These are phyloP conservation scores for Stigmatopora nigra DNA, from an alignment of 2,113 vertebrate species.

Conservation along the genomic window DNA sequence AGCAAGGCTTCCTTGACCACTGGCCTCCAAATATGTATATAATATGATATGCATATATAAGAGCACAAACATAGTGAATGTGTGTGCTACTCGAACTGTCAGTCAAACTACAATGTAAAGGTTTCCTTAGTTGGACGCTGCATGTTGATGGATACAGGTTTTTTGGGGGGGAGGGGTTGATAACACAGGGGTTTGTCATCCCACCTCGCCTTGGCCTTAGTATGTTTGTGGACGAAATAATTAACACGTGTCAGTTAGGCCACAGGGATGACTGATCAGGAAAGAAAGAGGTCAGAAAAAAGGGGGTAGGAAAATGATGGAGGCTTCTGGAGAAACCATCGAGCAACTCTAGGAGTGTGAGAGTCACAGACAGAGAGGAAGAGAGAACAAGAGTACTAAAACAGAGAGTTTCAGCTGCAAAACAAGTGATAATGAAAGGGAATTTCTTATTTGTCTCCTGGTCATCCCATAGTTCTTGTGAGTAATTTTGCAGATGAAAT, in stretches of 20 bases:
- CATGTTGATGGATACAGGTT: slow-evolving; percentile 33
- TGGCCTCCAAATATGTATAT: slow-evolving; percentile 40
- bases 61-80: slow-evolving; percentile 8
- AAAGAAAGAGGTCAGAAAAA: slow-evolving; percentile 49
- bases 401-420: slow-evolving; percentile 5
- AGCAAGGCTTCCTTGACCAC: slow-evolving; percentile 41
- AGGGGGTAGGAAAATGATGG: slow-evolving; percentile 32
- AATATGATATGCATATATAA: too few species aligned
- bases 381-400: background rate
- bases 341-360: slow-evolving; percentile 4
- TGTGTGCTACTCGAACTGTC: slow-evolving; percentile 1
- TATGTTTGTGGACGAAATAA: slow-evolving; percentile 65
- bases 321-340: slow-evolving; percentile 17
- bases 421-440: slow-evolving; percentile 19
- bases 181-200: slow-evolving; percentile 9
- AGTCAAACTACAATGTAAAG: slow-evolving; percentile 12
- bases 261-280: slow-evolving; percentile 52
- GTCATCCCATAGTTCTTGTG: slow-evolving; percentile 45
- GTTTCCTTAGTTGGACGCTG: slow-evolving; percentile 40
- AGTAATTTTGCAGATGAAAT: slow-evolving; percentile 49
- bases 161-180: too few species aligned
- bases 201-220: slow-evolving; percentile 40
- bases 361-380: background rate
- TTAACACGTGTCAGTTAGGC: slow-evolving; percentile 62
- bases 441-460: slow-evolving; percentile 41